Evolutionary conservation across 2,113 vertebrate genomes (phyloP).

Genomic region (Embiotoca jacksoni): DNA sequence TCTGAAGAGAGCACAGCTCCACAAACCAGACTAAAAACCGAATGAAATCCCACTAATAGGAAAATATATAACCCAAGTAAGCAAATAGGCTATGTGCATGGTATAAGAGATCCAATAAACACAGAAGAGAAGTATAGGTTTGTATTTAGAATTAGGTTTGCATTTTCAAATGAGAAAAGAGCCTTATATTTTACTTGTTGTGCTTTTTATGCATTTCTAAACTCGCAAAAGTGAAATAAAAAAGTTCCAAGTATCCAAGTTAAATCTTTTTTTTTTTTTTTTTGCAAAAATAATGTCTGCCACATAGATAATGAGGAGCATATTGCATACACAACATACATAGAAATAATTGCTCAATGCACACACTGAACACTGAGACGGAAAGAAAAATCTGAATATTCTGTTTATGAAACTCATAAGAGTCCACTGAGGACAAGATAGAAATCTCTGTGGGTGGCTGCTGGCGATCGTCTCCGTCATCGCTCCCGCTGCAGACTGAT

Average conservation of each 20-base stretch:
- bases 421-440: slow-evolving; percentile 32
- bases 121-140: not conserved
- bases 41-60: slow-evolving; percentile 21
- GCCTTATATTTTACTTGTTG: too few relatives aligned
- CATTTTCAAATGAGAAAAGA: not conserved
- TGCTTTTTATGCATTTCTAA: too few relatives aligned
- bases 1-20: slow-evolving; percentile 9
- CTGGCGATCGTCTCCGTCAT: slow-evolving; percentile 65
- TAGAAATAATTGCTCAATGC: not conserved
- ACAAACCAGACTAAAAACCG: not conserved
- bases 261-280: too few relatives aligned
- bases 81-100: not conserved
- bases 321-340: not conserved
- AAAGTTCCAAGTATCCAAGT: too few relatives aligned
- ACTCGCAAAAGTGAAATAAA: too few relatives aligned
- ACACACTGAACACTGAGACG: not conserved
- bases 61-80: slow-evolving; percentile 26
- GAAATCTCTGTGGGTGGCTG: slow-evolving; percentile 63
- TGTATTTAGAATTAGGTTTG: not conserved
- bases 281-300: too few relatives aligned
- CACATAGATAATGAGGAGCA: not conserved
- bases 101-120: not conserved
- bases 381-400: not conserved
- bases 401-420: not conserved
- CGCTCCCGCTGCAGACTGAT: slow-evolving; percentile 55